Base-by-base conservation (phyloP, 2,797 vertebrate genomes). In the Eurystomus glaucurus region DNA sequence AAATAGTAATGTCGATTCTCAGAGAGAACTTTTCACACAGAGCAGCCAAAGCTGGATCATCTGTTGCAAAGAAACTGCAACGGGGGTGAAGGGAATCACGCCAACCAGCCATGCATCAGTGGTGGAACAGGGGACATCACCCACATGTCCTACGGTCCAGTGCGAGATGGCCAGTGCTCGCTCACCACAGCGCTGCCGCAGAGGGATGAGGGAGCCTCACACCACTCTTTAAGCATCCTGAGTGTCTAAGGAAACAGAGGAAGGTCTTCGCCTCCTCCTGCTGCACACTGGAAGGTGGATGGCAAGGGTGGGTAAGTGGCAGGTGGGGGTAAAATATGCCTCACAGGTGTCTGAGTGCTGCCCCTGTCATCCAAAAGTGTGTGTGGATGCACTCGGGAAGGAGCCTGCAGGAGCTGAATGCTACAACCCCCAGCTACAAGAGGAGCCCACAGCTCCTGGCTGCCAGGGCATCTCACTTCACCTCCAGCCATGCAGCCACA, bases 251-350 rank as follows among this genome's bases (percentile, higher is more conserved):
- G 33, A 62, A 69, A 51, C 19, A 31, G 28, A 70, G 15, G 28
- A 85, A 41, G 14, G 20, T 31, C 58, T 76, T 20, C 29, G 31
- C 25, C 20, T 62, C 17, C 29, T 82, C 33, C 50, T 33, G 39
- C 26, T 1, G 0, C 4, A 3, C 1, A 2, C 20, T 74, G 77
- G 25, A 50, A 78, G 2, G 1, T 20, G 48, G 29, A 37, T 50
- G 28, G 48, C 51, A 75, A 65, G 51, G 15, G 35, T 51, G 26
- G 46, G 21, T 20, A 65, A 57, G n/a, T 46, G 26, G 50, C 50
- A 72, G 50, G 46, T 17, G n/a, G n/a, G 29, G 10, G 10, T 46
- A 25, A 65, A 55, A 65, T 33, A 10, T 6, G 17, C 14, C 45
- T 35, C 52, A 35, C 3, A 6, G 8, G 33, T 33, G 33, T 52